Percentiles rank a stretch among this genome's conserved stretches.
Conservation (phyloP, 2,113 vertebrate species). For the Limanda limanda region DNA sequence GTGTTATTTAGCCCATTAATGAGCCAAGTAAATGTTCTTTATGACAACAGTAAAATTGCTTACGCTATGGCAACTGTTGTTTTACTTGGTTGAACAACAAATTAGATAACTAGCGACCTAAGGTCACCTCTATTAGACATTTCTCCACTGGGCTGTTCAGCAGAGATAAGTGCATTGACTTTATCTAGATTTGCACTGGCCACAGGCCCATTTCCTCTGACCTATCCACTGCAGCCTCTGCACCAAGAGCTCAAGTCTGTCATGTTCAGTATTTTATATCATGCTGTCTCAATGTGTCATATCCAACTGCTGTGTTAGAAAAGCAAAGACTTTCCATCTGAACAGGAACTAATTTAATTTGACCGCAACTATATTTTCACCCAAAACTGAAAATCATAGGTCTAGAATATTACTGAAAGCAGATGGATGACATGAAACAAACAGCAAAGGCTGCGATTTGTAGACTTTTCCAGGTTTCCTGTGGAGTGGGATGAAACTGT, state of each 20-base stretch:
- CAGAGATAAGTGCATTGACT: conserved; percentile 22
- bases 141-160: conserved; percentile 11
- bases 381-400: conserved; percentile 12
- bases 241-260: conserved; percentile 12
- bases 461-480: conserved; percentile 33
- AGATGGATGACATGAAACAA: conserved; percentile 18
- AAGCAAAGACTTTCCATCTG: not conserved
- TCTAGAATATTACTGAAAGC: conserved; percentile 1
- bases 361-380: no score
- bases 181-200: conserved; percentile 31
- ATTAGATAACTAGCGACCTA: conserved; percentile 56
- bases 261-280: conserved; percentile 12
- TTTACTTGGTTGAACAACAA: conserved; percentile 62
- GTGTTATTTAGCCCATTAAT: conserved; percentile 57
- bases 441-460: conserved; percentile 21
- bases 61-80: conserved; percentile 35
- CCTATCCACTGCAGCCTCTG: conserved; percentile 1
- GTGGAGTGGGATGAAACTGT: conserved; percentile 47
- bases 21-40: conserved; percentile 49
- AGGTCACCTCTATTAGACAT: conserved; percentile 4
- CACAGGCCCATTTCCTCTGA: conserved; percentile 23
- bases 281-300: conserved; percentile 3
- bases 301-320: not conserved
- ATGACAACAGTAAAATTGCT: conserved; percentile 33
- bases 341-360: not conserved